A percentile compares a stretch with the other conserved stretches of the same genome.
Evolutionary conservation across 2,888 invertebrate genomes (phyloP).

Genomic region (Acrobasis suavella): DNA sequence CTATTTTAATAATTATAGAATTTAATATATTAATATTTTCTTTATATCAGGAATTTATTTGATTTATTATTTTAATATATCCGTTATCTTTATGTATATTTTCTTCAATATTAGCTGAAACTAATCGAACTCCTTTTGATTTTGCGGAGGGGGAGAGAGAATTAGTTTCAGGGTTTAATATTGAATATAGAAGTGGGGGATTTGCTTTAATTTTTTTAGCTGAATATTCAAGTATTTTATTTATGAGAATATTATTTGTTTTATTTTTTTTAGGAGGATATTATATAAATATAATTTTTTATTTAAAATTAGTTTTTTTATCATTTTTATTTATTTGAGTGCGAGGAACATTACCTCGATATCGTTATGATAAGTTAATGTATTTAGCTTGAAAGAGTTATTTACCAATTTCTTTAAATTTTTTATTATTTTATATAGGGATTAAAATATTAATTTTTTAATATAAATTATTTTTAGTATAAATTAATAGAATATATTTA

Average conservation of each 20-base stretch:
- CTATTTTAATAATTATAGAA: slow-evolving; percentile 80
- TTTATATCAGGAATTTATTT: slow-evolving; percentile 74
- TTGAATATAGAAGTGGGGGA: slow-evolving; percentile 87
- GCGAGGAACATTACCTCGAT: slow-evolving; percentile 86
- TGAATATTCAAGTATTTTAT: slow-evolving; percentile 87
- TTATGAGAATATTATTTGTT: slow-evolving; percentile 84
- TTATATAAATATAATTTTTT: slow-evolving; percentile 73
- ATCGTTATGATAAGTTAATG: slow-evolving; percentile 89
- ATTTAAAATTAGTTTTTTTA: slow-evolving; percentile 80
- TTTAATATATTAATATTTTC: slow-evolving; percentile 79
- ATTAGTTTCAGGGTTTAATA: slow-evolving; percentile 90
- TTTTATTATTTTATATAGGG: slow-evolving; percentile 82
- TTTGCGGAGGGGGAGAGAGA: slow-evolving; percentile 91
- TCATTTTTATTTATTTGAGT: slow-evolving; percentile 85
- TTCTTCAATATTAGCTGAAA: slow-evolving; percentile 85
- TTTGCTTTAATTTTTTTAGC: slow-evolving; percentile 89
- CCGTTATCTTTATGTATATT: slow-evolving; percentile 82
- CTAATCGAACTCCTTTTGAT: slow-evolving; percentile 90
- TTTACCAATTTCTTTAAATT: slow-evolving; percentile 85
- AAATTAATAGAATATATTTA: no score
- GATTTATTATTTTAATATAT: slow-evolving; percentile 80
- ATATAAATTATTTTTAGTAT: no score
- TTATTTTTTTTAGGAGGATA: slow-evolving; percentile 83
- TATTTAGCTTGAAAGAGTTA: slow-evolving; percentile 85
- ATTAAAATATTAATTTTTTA: slow-evolving; percentile 76